Evolutionary conservation across 2,113 vertebrate genomes (phyloP), one percentile per base, ranked within the genome.

Genomic region (Sialia sialis): DNA sequence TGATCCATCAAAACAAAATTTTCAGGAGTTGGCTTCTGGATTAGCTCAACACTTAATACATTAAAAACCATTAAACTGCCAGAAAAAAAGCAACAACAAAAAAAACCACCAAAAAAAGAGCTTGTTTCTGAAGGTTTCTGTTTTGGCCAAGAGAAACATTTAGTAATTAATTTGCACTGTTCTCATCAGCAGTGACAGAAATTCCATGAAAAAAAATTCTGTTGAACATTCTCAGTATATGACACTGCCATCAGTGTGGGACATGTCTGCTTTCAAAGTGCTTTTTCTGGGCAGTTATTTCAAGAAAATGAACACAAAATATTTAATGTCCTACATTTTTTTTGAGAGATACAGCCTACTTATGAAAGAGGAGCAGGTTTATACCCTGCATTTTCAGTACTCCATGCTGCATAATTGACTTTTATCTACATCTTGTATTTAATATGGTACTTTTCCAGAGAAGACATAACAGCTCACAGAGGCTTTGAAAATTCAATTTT

Each of bases 401-500:
- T 55, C 22, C 73, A 21, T 27, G 48, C 52, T 56, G 30, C 20
- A 67, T 44, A 89, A 89, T 30, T 43, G 27, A 85, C 90, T 95
- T 92, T 80, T 79, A 91, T 79, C 84, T 87, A 82, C 75, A 89
- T 82, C 70, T 85, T 22, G 0, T 64, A 91, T 87, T 91, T 87
- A 93, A 91, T 67, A 75, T 0, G 21, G 74, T 90, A 56, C 46
- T 90, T 94, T 91, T 88, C 83, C 89, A 82, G 69, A 75, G 66
- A 74, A 92, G 87, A 93, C 44, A 72, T 82, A 92, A 90, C 59
- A 78, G 80, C 66, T 89, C 54, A 67, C 41, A 81, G 51, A 90
- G 68, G 75, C 91, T 95, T 78, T 91, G 91, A 91, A 95, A 95
- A 94, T 80, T 88, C 85, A 86, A 82, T 94, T 95, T 95, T 82